These are phyloP conservation scores for Nephila pilipes DNA, from an alignment of 1,140 invertebrate genomes.

Conservation along the genomic window DNA sequence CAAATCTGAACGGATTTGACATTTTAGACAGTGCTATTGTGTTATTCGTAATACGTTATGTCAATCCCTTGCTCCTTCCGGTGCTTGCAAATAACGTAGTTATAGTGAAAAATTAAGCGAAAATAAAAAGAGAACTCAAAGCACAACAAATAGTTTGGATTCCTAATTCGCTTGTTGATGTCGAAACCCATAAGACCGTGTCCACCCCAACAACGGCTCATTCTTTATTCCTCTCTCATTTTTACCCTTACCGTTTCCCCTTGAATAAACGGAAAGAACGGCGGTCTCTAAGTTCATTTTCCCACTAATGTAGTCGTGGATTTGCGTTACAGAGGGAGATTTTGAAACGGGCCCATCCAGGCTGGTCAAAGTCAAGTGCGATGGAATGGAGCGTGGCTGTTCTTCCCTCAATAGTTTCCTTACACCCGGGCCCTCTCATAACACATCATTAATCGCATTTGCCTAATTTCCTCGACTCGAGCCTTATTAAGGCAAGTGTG, in stretches of 20 bases:
- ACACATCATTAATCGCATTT: constrained; percentile 76
- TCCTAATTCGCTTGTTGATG: background rate
- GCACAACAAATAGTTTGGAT: background rate
- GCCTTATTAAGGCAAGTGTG: constrained; percentile 75
- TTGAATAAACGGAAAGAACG: constrained; percentile 31
- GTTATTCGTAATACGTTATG: no score
- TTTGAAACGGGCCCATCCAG: constrained; percentile 57
- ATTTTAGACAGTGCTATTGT: no score
- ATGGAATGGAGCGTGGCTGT: constrained; percentile 67
- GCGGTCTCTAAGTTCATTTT: constrained; percentile 8
- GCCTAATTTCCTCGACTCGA: constrained; percentile 73
- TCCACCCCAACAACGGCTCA: background rate
- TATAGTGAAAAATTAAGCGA: background rate
- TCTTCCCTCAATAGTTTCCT: constrained; percentile 64
- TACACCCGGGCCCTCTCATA: constrained; percentile 67
- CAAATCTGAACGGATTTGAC: no score
- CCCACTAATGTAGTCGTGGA: constrained; percentile 19
- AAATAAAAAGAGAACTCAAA: background rate
- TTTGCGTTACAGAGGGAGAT: constrained; percentile 36
- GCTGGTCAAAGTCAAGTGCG: constrained; percentile 53
- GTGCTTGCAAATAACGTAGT: background rate
- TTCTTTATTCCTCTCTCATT: constrained; percentile 18
- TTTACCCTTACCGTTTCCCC: constrained; percentile 15
- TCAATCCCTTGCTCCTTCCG: background rate
- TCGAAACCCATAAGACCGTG: background rate